These are phyloP conservation scores for Peromyscus eremicus DNA, from an alignment of 2,797 vertebrate species.

Conservation along the genomic window DNA sequence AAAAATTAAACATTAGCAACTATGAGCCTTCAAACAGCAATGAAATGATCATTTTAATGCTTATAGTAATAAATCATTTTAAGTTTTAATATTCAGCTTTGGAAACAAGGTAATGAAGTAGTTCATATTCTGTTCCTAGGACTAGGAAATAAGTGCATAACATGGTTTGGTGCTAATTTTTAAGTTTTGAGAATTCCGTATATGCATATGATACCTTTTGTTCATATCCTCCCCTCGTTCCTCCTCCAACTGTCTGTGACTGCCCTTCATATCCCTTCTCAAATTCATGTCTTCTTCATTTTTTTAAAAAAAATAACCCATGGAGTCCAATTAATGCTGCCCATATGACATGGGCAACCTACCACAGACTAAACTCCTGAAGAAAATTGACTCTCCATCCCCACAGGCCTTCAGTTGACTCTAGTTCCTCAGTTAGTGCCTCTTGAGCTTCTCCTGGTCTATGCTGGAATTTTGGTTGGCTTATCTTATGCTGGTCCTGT, in stretches of 20 bases:
- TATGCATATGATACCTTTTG: neutral
- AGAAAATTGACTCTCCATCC: neutral
- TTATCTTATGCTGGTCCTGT: neutral
- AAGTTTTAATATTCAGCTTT: conserved; percentile 8
- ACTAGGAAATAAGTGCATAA: conserved; percentile 4
- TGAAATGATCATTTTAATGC: neutral
- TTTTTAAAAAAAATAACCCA: neutral
- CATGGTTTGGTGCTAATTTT: neutral
- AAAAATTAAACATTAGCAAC: conserved; percentile 18
- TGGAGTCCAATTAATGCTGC: neutral
- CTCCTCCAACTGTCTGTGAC: neutral
- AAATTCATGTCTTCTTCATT: neutral
- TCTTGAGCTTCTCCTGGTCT: neutral
- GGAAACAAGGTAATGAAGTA: conserved; percentile 37
- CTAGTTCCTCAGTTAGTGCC: neutral
- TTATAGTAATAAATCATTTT: conserved; percentile 40
- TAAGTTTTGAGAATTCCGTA: neutral
- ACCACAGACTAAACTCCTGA: neutral
- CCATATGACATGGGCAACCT: neutral
- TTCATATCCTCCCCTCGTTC: neutral
- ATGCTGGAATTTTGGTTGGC: neutral
- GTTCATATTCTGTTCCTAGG: neutral
- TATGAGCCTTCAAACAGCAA: neutral
- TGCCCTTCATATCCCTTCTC: neutral
- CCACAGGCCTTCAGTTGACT: neutral